Evolutionary conservation across 2,797 vertebrate species (phyloP), one percentile per base, ranked within the genome.

Genomic region (Selene dorsalis): DNA sequence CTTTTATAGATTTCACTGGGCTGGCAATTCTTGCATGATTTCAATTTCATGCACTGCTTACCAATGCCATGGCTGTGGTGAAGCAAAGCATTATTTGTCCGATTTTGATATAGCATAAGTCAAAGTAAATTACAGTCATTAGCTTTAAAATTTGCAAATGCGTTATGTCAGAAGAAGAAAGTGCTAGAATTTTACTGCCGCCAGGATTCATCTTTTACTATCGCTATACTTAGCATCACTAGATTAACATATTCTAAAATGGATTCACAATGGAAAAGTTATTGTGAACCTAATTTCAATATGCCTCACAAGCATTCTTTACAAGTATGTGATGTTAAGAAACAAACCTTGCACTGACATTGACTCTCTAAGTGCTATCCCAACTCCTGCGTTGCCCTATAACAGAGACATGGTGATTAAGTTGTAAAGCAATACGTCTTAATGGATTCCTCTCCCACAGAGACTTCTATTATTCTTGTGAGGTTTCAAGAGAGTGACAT

Each of bases 31-130:
- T 79, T 56, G 69, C 43, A 80, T 87, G 35, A 69, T 77, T 87
- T 67, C 77, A 85, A 79, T 89, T 90, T 89, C 62, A 87, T 83
- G 82, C 73, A 73, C 82, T 80, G 75, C 61, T 84, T 81, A 89
- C 65, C 79, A 82, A 75, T 84, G 48, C 52, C 62, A 75, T 43
- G 39, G 75, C 75, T 6, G 7, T 79, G 62, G 32, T 69, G 66
- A 62, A 72, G 50, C 52, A 53, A 73, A 66, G 69, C 65, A 64
- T 67, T 74, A 72, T 75, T 84, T 84, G 52, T 83, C 73, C 75
- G 58, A 69, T 75, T 73, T 52, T 82, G 77, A 80, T 83, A 73
- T 75, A 66, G 72, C 50, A 28, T 59, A 55, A 56, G 58, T n/a
- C n/a, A n/a, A n/a, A n/a, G n/a, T n/a, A n/a, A n/a, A n/a, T n/a